These are phyloP conservation scores for Leuciscus idus DNA, from an alignment of 2,113 vertebrate species.

Conservation along the genomic window DNA sequence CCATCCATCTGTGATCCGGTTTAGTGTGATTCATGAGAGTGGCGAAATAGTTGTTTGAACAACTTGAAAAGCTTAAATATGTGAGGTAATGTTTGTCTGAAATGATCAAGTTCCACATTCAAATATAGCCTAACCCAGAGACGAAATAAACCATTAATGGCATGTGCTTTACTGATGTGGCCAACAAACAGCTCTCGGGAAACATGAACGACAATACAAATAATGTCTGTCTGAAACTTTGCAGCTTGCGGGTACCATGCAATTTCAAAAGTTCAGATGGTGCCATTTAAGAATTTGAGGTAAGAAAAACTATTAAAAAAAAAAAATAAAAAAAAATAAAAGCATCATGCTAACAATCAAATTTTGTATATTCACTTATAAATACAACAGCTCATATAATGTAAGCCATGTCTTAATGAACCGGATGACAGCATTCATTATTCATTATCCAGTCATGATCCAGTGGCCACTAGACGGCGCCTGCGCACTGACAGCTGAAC, in stretches of 20 bases:
- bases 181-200: not conserved
- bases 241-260: no score
- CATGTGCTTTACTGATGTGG: not conserved
- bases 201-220: not conserved
- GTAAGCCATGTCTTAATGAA: not conserved
- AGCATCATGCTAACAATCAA: no score
- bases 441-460: not conserved
- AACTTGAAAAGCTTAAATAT: not conserved
- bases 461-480: conserved; percentile 11
- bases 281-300: no score
- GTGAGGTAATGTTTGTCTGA: not conserved
- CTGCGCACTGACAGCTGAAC: conserved; percentile 1
- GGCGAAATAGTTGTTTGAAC: no score
- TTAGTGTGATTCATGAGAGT: not conserved
- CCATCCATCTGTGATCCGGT: not conserved
- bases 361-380: not conserved
- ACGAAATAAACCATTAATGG: not conserved
- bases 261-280: no score
- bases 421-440: not conserved
- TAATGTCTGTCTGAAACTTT: not conserved
- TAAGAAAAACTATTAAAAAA: not conserved
- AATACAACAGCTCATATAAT: not conserved
- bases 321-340: not conserved
- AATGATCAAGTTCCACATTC: not conserved
- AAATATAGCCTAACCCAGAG: not conserved